These are phyloP conservation scores for Shargacucullia verbasci DNA, from an alignment of 2,888 invertebrate genomes.

Conservation along the genomic window DNA sequence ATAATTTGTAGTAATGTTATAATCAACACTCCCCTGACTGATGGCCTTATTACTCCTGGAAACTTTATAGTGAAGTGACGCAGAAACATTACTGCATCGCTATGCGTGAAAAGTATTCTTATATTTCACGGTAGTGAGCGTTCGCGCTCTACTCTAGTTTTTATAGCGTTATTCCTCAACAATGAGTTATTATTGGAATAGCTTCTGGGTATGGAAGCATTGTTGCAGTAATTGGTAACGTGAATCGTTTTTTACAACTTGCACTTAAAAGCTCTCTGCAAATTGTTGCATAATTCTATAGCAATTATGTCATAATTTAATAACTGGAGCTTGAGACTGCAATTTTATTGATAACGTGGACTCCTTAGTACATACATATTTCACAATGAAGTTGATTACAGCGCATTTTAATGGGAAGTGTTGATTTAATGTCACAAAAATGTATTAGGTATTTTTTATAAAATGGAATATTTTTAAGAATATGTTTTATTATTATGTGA, in stretches of 20 bases:
- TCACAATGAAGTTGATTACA: slow-evolving; percentile 6
- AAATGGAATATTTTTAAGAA: slow-evolving; percentile 69
- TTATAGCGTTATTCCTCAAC: slow-evolving; percentile 22
- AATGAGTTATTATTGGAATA: slow-evolving; percentile 28
- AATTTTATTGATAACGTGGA: slow-evolving; percentile 8
- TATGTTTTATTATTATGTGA: slow-evolving; percentile 65
- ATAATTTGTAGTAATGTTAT: slow-evolving; percentile 40
- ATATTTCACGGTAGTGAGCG: slow-evolving; percentile 30
- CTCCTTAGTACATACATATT: slow-evolving; percentile 7
- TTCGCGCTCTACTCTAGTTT: slow-evolving; percentile 23
- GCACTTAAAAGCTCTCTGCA: slow-evolving; percentile 13
- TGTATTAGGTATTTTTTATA: slow-evolving; percentile 64
- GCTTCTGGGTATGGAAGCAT: slow-evolving; percentile 19
- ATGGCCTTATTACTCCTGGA: slow-evolving; percentile 4
- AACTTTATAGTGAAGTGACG: slow-evolving; percentile 1
- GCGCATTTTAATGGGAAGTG: slow-evolving; percentile 37
- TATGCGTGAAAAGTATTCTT: slow-evolving; percentile 14
- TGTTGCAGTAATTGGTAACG: slow-evolving; percentile 29
- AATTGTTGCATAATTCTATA: slow-evolving; percentile 40
- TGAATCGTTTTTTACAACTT: slow-evolving; percentile 33
- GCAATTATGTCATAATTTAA: slow-evolving; percentile 7
- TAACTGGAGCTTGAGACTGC: slow-evolving; percentile 10
- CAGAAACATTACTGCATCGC: slow-evolving; percentile 9
- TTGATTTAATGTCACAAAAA: slow-evolving; percentile 52
- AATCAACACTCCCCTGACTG: slow-evolving; percentile 39